Conservation (phyloP, 2,797 vertebrate genomes). For the Cyprinodon diabolis region DNA sequence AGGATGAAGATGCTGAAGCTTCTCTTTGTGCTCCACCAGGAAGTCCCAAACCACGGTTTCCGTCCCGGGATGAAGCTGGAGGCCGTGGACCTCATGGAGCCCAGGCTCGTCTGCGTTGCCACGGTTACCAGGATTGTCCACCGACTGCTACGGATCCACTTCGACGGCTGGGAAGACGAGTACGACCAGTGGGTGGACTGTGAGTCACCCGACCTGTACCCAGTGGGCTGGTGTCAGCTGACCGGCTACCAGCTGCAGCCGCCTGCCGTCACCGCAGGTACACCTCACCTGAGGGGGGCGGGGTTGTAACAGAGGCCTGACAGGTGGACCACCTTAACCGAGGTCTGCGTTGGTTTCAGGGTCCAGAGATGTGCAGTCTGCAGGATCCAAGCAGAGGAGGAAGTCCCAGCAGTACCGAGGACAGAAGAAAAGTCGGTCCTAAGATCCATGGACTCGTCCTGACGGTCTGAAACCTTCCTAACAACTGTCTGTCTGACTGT, state of each 20-base stretch:
- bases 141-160: conserved; percentile 90
- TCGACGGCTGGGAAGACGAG: conserved; percentile 93
- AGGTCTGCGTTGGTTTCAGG: conserved; percentile 66
- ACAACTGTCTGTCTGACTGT: not conserved
- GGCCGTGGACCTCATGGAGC: conserved; percentile 95
- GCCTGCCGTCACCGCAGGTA: conserved; percentile 85
- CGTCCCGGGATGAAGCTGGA: conserved; percentile 91
- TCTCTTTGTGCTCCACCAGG: conserved; percentile 59
- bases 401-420: conserved; percentile 93
- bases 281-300: conserved; percentile 18
- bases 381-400: conserved; percentile 89
- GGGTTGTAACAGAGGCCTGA: accelerated
- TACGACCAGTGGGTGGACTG: conserved; percentile 96
- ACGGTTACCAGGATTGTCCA: conserved; percentile 92
- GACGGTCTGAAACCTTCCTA: not conserved
- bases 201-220: conserved; percentile 91
- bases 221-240: conserved; percentile 93
- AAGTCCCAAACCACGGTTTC: conserved; percentile 92
- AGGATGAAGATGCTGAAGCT: too few species aligned
- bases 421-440: conserved; percentile 89
- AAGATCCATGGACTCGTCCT: not conserved
- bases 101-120: conserved; percentile 90
- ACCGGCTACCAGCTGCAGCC: conserved; percentile 93
- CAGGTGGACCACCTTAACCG: not conserved
- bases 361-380: conserved; percentile 86